A percentile compares a stretch with the other conserved stretches of the same genome.
These are phyloP conservation scores for Galeopsomyia nigrocyanea DNA, from an alignment of 2,888 invertebrate genomes.

Conservation along the genomic window DNA sequence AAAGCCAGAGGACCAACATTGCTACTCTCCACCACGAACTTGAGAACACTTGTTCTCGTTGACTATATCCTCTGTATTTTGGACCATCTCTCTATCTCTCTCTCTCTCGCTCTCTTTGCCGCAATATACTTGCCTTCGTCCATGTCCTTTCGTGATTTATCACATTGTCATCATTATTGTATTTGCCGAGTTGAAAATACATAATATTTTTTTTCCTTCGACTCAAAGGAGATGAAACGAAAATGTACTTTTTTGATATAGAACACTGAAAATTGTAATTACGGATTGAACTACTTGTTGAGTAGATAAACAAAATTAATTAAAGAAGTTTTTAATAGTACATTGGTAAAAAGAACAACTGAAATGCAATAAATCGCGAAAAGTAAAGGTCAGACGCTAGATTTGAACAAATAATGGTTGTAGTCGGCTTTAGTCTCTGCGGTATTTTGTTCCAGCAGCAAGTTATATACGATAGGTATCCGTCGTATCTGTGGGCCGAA, in stretches of 20 bases:
- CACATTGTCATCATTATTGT: conserved; percentile 21
- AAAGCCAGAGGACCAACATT: conserved; percentile 42
- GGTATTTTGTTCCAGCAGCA: conserved; percentile 56
- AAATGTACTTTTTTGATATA: no score
- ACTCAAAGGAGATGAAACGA: no score
- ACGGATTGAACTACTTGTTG: no score
- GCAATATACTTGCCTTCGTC: not conserved
- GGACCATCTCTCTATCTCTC: conserved; percentile 5
- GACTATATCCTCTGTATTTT: not conserved
- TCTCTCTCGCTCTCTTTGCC: conserved; percentile 5
- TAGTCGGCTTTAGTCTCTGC: conserved; percentile 61
- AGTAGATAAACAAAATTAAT: no score
- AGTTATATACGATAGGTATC: conserved; percentile 43
- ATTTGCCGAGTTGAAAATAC: not conserved
- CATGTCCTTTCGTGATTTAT: conserved; percentile 19
- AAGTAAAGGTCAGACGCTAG: conserved; percentile 42
- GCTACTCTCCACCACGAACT: conserved; percentile 22
- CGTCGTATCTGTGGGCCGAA: conserved; percentile 30
- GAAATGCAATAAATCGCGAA: not conserved
- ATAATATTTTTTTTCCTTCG: no score
- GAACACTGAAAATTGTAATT: no score
- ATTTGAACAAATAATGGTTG: conserved; percentile 63
- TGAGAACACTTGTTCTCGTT: conserved; percentile 37
- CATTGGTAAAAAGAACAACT: no score
- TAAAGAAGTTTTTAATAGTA: no score